Evolutionary conservation across 2,797 vertebrate species (phyloP).

Genomic region (Rhincodon typus): DNA sequence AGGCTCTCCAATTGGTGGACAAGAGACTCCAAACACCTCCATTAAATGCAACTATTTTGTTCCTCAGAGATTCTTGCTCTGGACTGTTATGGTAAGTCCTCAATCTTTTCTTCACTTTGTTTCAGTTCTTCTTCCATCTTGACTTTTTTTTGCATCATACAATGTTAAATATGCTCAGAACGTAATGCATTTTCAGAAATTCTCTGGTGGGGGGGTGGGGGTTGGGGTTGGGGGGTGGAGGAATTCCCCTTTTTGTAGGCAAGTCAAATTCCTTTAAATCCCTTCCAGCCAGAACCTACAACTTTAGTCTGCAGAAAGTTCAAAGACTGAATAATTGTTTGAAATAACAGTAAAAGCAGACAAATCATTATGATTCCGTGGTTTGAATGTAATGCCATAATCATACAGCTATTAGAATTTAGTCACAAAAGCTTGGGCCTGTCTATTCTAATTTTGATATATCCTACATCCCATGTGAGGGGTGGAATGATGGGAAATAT

Average conservation of each 20-base stretch:
- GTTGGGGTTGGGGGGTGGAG: too few species aligned
- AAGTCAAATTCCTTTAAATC: not conserved
- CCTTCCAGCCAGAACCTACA: not conserved
- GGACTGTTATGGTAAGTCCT: not conserved
- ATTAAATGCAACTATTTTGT: not conserved
- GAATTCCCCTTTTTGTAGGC: not conserved
- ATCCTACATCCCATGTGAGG: not conserved
- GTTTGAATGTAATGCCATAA: not conserved
- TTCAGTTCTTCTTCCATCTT: not conserved
- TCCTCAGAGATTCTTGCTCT: not conserved
- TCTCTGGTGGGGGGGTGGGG: not conserved
- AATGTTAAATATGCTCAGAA: not conserved
- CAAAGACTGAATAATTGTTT: not conserved
- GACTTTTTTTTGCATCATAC: not conserved
- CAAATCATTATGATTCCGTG: not conserved
- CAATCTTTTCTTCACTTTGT: not conserved
- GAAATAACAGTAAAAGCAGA: not conserved
- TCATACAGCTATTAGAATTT: too few species aligned
- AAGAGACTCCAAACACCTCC: too few species aligned
- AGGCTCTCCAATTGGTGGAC: too few species aligned
- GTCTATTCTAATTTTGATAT: not conserved
- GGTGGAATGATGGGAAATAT: not conserved
- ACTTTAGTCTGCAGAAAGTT: not conserved
- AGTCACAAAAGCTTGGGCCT: not conserved
- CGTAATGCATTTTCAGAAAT: not conserved